Percentiles rank a stretch among this genome's conserved stretches.
Evolutionary conservation across 2,797 vertebrate genomes (phyloP).

Genomic region (Rousettus madagascariensis): DNA sequence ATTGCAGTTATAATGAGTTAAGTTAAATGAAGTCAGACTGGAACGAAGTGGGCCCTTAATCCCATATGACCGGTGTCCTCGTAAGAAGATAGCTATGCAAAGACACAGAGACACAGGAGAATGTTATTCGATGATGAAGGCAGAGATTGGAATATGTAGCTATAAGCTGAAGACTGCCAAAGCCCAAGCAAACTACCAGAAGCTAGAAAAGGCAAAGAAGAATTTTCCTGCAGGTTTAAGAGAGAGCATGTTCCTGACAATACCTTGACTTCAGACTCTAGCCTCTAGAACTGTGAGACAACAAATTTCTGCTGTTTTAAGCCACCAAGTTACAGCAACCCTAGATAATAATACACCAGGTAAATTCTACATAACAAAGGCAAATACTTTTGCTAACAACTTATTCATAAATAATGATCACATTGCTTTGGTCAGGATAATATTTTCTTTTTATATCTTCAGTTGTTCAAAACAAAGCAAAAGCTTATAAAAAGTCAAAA

Average conservation of each 20-base stretch:
- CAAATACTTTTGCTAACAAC: neutral
- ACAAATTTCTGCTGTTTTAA: neutral
- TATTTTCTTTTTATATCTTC: neutral
- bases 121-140: neutral
- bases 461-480: slow-evolving; percentile 17
- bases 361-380: neutral
- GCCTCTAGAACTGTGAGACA: neutral
- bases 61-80: neutral
- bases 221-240: neutral
- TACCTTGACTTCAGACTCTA: neutral
- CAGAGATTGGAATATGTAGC: neutral
- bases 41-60: neutral
- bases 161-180: neutral
- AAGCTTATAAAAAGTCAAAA: neutral
- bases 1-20: neutral
- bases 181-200: neutral
- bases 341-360: neutral
- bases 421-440: neutral
- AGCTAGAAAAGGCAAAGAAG: neutral
- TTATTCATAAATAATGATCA: neutral
- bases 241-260: neutral
- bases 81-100: neutral
- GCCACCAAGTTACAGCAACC: neutral
- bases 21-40: neutral
- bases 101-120: neutral